Evolutionary conservation across 2,113 vertebrate species (phyloP).

Genomic region (Nothobranchius furzeri): DNA sequence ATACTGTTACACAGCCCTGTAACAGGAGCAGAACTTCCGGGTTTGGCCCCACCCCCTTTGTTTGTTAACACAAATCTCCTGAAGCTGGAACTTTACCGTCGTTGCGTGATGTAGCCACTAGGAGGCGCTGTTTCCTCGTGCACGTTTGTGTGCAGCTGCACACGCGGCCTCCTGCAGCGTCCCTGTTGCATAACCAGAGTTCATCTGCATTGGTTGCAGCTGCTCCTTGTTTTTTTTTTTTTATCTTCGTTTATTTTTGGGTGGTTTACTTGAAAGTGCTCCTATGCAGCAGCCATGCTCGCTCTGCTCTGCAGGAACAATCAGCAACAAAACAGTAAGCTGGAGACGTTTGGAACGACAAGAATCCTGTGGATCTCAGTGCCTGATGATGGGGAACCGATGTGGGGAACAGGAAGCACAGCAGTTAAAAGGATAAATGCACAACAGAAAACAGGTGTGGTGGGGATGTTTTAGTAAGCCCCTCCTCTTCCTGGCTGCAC

Average conservation of each 20-base stretch:
- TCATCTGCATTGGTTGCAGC: conserved; percentile 45
- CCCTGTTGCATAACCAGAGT: conserved; percentile 21
- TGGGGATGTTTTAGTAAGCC: conserved; percentile 6
- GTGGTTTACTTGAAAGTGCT: conserved; percentile 63
- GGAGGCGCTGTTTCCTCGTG: conserved; percentile 52
- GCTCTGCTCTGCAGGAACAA: conserved; percentile 51
- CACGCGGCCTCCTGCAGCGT: conserved; percentile 13
- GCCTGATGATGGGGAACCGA: conserved; percentile 33
- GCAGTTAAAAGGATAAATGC: conserved; percentile 11
- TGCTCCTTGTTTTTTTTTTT: background rate
- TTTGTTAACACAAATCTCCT: conserved; percentile 7
- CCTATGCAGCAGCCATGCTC: conserved; percentile 61
- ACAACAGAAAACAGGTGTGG: conserved; percentile 34
- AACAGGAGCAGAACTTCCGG: conserved; percentile 11
- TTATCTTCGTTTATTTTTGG: conserved; percentile 34
- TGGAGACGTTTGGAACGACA: conserved; percentile 27
- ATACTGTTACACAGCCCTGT: too few species aligned
- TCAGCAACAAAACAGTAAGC: conserved; percentile 20
- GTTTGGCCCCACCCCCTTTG: background rate
- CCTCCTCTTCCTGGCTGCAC: background rate
- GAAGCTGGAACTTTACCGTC: conserved; percentile 17
- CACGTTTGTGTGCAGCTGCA: conserved; percentile 17
- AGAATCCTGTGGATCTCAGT: conserved; percentile 16
- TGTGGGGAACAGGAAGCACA: conserved; percentile 7
- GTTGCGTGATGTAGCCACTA: conserved; percentile 53